Base-by-base conservation (phyloP, 2,888 invertebrate genomes). In the Pseudococcus jackbeardsleyi region DNA sequence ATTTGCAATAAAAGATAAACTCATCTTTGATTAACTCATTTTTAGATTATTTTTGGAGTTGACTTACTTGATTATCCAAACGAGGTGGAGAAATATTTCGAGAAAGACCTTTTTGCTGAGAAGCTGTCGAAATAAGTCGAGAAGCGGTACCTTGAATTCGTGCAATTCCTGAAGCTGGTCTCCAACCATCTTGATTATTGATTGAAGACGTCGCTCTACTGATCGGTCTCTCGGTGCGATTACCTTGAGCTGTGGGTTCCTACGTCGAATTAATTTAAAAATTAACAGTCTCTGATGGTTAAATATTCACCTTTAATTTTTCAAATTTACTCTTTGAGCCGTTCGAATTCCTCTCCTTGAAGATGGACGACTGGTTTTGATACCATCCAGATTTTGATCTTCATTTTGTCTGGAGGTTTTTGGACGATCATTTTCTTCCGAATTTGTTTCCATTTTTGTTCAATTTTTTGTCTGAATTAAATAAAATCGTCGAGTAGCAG, bases 11-110 rank as follows among this genome's bases (percentile, higher is more conserved):
- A n/a, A n/a, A n/a, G n/a, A n/a, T n/a, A 82, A 15, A 17, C 39
- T 95, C 17, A 96, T 96, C 96, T 93, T 90, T 96, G 96, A 85
- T 95, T 93, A 91, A 95, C 92, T 91, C 91, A 54, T 33, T 48
- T 26, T 17, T 33, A 15, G 19, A 26, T 50, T 84, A 26, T n/a
- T 17, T 19, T 15, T 22, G 6, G 3, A 22, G 50, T 84, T 50
- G 9, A 46, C 46, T 72, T 86, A 85, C 64, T 33, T 72, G 84
- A 22, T 68, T 84, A 33, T 88, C 85, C 9, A 85, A 85, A 19
- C 85, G 64, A 3, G 85, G 54, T 26, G 88, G 68, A 26, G 42
- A 15, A 0, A 85, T 68, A 11, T n/a, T 85, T 6, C 85, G 46
- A 19, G 88, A 85, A 48, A 85, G 68, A 17, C 59, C 68, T 48